Evolutionary conservation across 2,888 invertebrate genomes (phyloP).

Genomic region (Prenolepis imparis): DNA sequence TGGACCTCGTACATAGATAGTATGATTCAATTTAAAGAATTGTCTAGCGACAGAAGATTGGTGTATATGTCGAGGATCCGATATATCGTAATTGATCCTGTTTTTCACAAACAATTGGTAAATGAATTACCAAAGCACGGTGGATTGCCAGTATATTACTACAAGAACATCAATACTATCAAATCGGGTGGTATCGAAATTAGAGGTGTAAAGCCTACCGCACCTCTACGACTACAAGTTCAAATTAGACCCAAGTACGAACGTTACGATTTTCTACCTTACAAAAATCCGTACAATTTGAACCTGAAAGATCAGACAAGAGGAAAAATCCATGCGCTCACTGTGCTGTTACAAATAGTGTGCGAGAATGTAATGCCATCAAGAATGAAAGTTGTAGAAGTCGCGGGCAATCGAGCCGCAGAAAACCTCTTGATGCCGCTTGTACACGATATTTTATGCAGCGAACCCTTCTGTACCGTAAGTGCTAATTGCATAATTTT

Average conservation of each 20-base stretch:
- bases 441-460: slow-evolving; percentile 89
- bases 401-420: slow-evolving; percentile 89
- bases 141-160: slow-evolving; percentile 89
- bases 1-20: slow-evolving; percentile 99
- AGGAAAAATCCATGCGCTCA: slow-evolving; percentile 90
- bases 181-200: slow-evolving; percentile 95
- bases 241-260: slow-evolving; percentile 92
- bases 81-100: slow-evolving; percentile 93
- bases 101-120: slow-evolving; percentile 88
- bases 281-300: slow-evolving; percentile 88
- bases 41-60: slow-evolving; percentile 92
- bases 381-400: slow-evolving; percentile 92
- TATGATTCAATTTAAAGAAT: slow-evolving; percentile 96
- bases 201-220: slow-evolving; percentile 96
- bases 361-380: slow-evolving; percentile 91
- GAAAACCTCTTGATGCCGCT: slow-evolving; percentile 90
- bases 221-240: slow-evolving; percentile 92
- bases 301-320: slow-evolving; percentile 88
- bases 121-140: slow-evolving; percentile 83
- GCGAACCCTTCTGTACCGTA: slow-evolving; percentile 90
- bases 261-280: slow-evolving; percentile 93
- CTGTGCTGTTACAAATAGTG: slow-evolving; percentile 91
- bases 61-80: slow-evolving; percentile 96
- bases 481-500: slow-evolving; percentile 66
- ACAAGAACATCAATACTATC: slow-evolving; percentile 91